Evolutionary conservation across 2,888 invertebrate species (phyloP).

Genomic region (Drosophila tanythrix): DNA sequence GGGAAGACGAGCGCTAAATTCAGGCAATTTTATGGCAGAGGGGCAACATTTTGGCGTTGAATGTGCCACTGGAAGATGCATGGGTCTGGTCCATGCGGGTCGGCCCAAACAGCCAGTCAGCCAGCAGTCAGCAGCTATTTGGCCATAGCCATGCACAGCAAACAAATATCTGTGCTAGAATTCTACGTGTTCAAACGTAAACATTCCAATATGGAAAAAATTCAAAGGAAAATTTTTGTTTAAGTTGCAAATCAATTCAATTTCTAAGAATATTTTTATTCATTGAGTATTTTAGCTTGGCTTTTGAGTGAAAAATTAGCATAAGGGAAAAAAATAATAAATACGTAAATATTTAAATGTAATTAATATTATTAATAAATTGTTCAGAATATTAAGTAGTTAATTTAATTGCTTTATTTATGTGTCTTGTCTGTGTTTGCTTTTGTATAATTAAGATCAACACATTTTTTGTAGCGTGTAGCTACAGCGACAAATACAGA

Average conservation of each 20-base stretch:
- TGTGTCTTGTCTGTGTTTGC: background rate
- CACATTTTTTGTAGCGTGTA: background rate
- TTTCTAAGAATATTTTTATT: background rate
- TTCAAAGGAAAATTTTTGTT: accelerated
- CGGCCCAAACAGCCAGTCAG: conserved; percentile 30
- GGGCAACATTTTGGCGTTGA: conserved; percentile 69
- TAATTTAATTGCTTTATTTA: background rate
- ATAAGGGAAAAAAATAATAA: background rate
- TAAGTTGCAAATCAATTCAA: background rate
- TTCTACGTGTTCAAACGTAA: background rate
- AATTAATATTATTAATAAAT: background rate
- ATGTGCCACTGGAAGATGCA: conserved; percentile 75
- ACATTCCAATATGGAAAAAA: background rate
- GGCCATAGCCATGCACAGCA: conserved; percentile 5
- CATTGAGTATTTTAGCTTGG: background rate
- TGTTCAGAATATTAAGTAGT: background rate
- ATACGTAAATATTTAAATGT: background rate
- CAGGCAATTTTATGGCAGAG: conserved; percentile 78
- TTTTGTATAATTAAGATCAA: background rate
- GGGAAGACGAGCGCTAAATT: conserved; percentile 71
- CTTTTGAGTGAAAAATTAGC: background rate
- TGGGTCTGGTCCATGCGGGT: conserved; percentile 59
- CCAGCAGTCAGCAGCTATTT: conserved; percentile 2
- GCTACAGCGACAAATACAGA: background rate
- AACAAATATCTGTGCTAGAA: background rate